Evolutionary conservation across 64 coral and sea anemone species (phyloP).

Genomic region (Dendrophyllia cribrosa): DNA sequence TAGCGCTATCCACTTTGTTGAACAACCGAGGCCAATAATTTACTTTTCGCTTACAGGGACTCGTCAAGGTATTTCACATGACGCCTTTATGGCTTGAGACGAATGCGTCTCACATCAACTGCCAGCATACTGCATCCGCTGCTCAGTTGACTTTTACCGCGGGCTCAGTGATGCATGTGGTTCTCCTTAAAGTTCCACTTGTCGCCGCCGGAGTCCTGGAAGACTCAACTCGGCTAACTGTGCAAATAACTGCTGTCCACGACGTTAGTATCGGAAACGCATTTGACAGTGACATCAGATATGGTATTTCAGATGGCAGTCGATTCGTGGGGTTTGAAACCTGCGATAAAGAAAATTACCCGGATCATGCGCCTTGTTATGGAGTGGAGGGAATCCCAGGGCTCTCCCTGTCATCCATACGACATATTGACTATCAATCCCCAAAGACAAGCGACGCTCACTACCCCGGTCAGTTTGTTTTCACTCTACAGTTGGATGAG

Average conservation of each 20-base stretch:
- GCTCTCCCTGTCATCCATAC: not conserved
- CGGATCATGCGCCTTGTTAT: not conserved
- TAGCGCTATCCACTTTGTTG: no score
- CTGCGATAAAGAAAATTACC: constrained; percentile 36
- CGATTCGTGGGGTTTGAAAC: constrained; percentile 46
- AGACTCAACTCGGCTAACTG: not conserved
- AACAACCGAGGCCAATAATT: no score
- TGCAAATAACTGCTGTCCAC: constrained; percentile 22
- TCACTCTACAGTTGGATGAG: constrained; percentile 55
- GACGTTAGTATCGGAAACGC: not conserved
- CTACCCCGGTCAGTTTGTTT: constrained; percentile 37
- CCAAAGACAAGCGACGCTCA: not conserved
- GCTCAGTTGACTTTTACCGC: constrained; percentile 52
- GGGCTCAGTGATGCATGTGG: constrained; percentile 16
- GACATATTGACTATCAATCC: not conserved
- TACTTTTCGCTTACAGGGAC: not conserved
- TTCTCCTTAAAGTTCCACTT: constrained; percentile 31
- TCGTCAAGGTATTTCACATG: constrained; percentile 25
- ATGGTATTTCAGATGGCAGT: constrained; percentile 35
- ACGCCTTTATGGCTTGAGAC: constrained; percentile 19
- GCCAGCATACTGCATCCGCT: constrained; percentile 38
- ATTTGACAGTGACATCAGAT: constrained; percentile 43
- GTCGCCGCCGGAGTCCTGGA: constrained; percentile 12
- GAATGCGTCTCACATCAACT: constrained; percentile 40
- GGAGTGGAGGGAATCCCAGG: constrained; percentile 38